A percentile compares a stretch with the other conserved stretches of the same genome.
phyloP scores from a whole-genome alignment of 1,140 invertebrate species.

The Neelides sp. region DNA sequence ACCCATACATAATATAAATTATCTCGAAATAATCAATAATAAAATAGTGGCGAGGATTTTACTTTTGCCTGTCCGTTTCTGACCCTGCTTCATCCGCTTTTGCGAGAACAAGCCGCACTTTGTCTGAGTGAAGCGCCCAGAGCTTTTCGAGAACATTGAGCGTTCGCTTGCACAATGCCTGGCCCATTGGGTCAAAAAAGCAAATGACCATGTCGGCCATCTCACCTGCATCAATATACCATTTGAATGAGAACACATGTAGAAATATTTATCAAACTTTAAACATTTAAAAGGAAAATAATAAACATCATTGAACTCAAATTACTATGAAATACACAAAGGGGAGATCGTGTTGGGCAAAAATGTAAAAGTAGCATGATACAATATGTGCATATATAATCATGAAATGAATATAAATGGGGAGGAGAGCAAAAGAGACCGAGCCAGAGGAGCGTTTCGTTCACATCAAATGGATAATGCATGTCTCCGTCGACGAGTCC shows the following conservation, averaged over 20 bases:
- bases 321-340: not conserved
- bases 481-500: conserved; percentile 52
- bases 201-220: conserved; percentile 50
- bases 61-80: conserved; percentile 42
- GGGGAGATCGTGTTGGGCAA: too few relatives aligned
- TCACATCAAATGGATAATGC: conserved; percentile 53
- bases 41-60: conserved; percentile 1
- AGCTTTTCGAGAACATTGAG: conserved; percentile 47
- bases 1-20: not conserved
- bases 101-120: conserved; percentile 46
- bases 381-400: too few relatives aligned
- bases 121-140: conserved; percentile 43
- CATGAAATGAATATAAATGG: too few relatives aligned
- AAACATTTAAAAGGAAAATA: too few relatives aligned
- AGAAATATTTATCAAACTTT: too few relatives aligned
- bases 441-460: conserved; percentile 46
- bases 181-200: conserved; percentile 53
- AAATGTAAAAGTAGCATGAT: too few relatives aligned
- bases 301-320: conserved; percentile 1
- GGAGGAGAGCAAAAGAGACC: conserved; percentile 36
- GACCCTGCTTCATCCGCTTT: conserved; percentile 52
- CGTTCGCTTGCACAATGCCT: conserved; percentile 49
- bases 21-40: not conserved
- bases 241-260: conserved; percentile 3
- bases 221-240: conserved; percentile 36